Evolutionary conservation across 2,113 vertebrate genomes (phyloP).

Genomic region (Electrona antarctica): DNA sequence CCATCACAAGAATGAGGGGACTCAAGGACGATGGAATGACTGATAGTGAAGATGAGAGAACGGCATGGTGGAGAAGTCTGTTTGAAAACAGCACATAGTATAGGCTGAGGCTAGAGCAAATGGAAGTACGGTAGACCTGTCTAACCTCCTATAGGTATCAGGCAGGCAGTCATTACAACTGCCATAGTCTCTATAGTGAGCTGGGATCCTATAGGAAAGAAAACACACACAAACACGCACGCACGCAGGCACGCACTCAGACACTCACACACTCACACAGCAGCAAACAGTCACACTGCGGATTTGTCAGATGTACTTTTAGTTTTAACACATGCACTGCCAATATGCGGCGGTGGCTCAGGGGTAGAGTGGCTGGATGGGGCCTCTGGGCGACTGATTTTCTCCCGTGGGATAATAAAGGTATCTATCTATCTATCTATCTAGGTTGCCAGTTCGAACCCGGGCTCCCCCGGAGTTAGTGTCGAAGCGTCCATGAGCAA

Average conservation of each 20-base stretch:
- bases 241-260: conserved; percentile 1
- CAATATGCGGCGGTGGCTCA: too few species aligned
- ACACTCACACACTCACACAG: conserved; percentile 1
- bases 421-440: too few species aligned
- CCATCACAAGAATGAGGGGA: conserved; percentile 44
- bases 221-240: conserved; percentile 1
- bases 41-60: conserved; percentile 42
- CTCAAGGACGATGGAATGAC: conserved; percentile 46
- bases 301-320: background rate
- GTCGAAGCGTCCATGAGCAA: too few species aligned
- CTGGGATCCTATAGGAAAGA: background rate
- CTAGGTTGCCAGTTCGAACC: too few species aligned
- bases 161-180: too few species aligned
- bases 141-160: background rate
- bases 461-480: too few species aligned
- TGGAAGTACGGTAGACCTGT: conserved; percentile 5
- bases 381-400: too few species aligned
- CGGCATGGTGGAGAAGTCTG: background rate
- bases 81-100: conserved; percentile 30
- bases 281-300: background rate
- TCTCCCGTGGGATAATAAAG: too few species aligned
- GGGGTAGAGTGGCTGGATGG: background rate
- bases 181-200: background rate
- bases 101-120: conserved; percentile 3
- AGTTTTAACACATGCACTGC: too few species aligned